Evolutionary conservation across 2,888 invertebrate genomes (phyloP).

Genomic region (Gymnoscelis rufifasciata): DNA sequence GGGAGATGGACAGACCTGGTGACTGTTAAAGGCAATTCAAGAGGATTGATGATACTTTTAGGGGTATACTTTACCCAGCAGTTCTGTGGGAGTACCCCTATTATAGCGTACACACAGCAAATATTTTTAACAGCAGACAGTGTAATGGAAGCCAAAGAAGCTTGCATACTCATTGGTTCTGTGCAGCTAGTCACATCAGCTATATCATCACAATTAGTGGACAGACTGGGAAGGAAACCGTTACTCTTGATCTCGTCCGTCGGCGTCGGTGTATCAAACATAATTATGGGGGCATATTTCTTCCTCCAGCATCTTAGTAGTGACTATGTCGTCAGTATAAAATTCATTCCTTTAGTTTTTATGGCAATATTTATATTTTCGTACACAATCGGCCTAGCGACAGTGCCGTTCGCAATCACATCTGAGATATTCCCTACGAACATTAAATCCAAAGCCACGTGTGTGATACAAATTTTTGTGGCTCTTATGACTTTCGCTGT

Average conservation of each 20-base stretch:
- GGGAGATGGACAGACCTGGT: conserved; percentile 72
- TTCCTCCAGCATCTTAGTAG: conserved; percentile 68
- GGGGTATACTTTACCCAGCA: conserved; percentile 81
- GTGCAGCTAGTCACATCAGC: conserved; percentile 77
- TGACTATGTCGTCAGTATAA: conserved; percentile 64
- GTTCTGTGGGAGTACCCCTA: conserved; percentile 80
- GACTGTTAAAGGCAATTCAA: conserved; percentile 67
- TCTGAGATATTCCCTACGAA: conserved; percentile 82
- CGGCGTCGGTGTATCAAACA: conserved; percentile 73
- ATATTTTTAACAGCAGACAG: conserved; percentile 80
- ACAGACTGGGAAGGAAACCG: conserved; percentile 80
- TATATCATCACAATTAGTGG: conserved; percentile 78
- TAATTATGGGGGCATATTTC: conserved; percentile 77
- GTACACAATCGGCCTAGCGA: conserved; percentile 81
- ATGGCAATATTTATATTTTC: conserved; percentile 81
- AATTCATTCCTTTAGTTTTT: conserved; percentile 79
- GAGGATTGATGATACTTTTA: conserved; percentile 79
- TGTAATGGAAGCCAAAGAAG: conserved; percentile 65
- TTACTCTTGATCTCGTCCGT: conserved; percentile 80
- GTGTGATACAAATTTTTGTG: conserved; percentile 80
- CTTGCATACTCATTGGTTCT: conserved; percentile 74
- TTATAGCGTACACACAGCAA: conserved; percentile 79
- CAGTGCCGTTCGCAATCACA: conserved; percentile 81
- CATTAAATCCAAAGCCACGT: conserved; percentile 82
- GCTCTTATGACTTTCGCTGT: conserved; percentile 80